Base-by-base conservation (phyloP, 2,797 vertebrate species). In the Danio kyathit region DNA sequence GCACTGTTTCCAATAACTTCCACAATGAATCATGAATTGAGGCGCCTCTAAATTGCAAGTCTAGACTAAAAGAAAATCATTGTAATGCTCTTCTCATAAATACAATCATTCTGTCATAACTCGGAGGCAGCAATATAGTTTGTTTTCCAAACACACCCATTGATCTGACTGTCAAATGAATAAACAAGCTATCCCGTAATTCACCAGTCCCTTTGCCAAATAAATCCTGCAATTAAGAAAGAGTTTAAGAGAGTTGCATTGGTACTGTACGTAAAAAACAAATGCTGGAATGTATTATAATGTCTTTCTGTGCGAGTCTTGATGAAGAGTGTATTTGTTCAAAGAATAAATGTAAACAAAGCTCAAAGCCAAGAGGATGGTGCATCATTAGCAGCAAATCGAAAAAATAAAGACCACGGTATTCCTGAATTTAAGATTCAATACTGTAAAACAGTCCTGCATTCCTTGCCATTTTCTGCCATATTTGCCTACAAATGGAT, bases 381-480 rank as follows among this genome's bases (percentile, higher is more conserved):
- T 17, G 41, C 73, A 82, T 76, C 65, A 82, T 81, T 81, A 81
- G 72, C 17, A 12, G 74, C 51, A 66, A 46, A 43, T 43, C 11
- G 6, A 21, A 67, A 54, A 72, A 84, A 71, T 52, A 67, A 80
- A 17, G 48, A 65, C 41, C 57, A n/a, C 0, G 41, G 38, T 59
- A 57, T 54, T 5, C n/a, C 51, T 21, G n/a, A 44, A 48, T 76
- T 43, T 52, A 52, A 76, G 51, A 54, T 67, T 81, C 74, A 81
- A 69, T 85, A 67, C n/a, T n/a, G n/a, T n/a, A n/a, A n/a, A 77
- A 66, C 80, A 57, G n/a, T 74, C 17, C 38, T 61, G 61, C 11
- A 54, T 41, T 66, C 60, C 59, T 41, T 48, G 46, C 44, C 61
- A 66, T 12, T 75, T 73, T 19, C 56, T 77, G 82, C 77, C 19